A percentile compares a stretch with the other conserved stretches of the same genome.
Evolutionary conservation across 2,797 vertebrate genomes (phyloP).

Genomic region (Chaetophractus vellerosus): DNA sequence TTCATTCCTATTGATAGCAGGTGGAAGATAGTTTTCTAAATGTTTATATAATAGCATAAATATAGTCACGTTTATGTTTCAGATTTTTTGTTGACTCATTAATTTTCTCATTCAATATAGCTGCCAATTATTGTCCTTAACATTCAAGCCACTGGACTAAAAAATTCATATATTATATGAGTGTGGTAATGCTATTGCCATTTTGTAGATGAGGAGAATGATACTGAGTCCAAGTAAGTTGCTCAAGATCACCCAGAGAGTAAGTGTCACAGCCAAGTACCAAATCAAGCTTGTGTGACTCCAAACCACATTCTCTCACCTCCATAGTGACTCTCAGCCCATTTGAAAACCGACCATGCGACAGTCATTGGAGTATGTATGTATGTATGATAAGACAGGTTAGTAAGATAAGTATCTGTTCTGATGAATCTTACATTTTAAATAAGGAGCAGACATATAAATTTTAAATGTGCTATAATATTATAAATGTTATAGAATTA

Average conservation of each 20-base stretch:
- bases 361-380: neutral
- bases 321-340: neutral
- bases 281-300: neutral
- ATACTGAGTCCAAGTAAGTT: neutral
- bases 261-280: neutral
- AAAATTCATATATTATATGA: neutral
- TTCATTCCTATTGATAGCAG: neutral
- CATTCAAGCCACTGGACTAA: neutral
- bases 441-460: neutral
- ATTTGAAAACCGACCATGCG: neutral
- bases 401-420: neutral
- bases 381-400: neutral
- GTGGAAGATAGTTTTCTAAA: constrained; percentile 19
- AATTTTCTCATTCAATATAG: neutral
- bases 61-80: neutral
- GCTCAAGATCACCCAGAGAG: neutral
- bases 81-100: neutral
- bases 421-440: neutral
- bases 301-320: neutral
- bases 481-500: neutral
- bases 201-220: neutral
- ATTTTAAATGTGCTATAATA: neutral
- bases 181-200: neutral
- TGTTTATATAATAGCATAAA: neutral
- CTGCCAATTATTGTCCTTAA: neutral